Conservation (phyloP, 2,113 vertebrate species). For the Ellobius talpinus region DNA sequence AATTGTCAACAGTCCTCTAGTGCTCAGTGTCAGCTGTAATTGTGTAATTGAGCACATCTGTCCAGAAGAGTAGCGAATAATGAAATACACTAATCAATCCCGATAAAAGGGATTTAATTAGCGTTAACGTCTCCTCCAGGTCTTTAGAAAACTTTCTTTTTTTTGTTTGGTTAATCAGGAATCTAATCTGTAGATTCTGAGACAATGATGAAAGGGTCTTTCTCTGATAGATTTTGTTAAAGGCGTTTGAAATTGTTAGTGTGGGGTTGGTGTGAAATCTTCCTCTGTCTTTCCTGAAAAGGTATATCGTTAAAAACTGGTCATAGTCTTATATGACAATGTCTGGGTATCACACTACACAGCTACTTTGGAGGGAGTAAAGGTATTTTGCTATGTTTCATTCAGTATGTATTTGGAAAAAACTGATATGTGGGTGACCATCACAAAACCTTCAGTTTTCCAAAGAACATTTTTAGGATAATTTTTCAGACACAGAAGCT, state of each 20-base stretch:
- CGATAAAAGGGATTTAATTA: conserved; percentile 78
- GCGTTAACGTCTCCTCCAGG: conserved; percentile 61
- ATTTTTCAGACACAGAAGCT: background rate
- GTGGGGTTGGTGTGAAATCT: background rate
- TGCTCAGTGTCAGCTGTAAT: conserved; percentile 69
- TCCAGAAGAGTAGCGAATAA: conserved; percentile 72
- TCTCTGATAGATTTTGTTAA: conserved; percentile 62
- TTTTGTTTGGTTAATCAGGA: conserved; percentile 70
- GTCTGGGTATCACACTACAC: background rate
- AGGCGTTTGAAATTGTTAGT: conserved; percentile 44
- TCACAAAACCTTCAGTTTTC: background rate
- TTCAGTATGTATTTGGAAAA: background rate
- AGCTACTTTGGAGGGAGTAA: background rate
- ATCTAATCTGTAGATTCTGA: conserved; percentile 56
- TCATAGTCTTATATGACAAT: background rate
- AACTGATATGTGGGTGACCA: background rate
- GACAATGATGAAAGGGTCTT: conserved; percentile 56
- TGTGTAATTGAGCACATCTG: conserved; percentile 75
- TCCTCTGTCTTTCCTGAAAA: conserved; percentile 28
- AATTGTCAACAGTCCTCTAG: conserved; percentile 49
- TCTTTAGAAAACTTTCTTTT: conserved; percentile 51
- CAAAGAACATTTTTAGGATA: background rate
- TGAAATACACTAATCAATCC: conserved; percentile 75
- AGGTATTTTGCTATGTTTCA: background rate
- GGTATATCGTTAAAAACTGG: background rate